Evolutionary conservation across 1,140 invertebrate genomes (phyloP).

Genomic region (Bicyclus anynana): DNA sequence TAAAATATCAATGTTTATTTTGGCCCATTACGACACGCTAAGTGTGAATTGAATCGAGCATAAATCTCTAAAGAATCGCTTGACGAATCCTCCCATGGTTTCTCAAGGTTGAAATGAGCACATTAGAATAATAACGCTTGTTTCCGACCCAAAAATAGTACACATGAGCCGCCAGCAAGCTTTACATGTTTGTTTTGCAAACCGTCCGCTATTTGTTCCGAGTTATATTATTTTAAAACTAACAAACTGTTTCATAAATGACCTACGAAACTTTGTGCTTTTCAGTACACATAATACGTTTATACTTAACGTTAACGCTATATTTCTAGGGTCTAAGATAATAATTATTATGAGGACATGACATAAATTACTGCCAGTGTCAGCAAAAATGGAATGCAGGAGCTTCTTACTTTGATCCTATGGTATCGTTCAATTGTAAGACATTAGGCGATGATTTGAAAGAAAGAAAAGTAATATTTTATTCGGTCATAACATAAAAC

Average conservation of each 20-base stretch:
- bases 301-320: neutral
- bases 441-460: no score
- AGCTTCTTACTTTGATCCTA: no score
- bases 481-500: no score
- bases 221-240: neutral
- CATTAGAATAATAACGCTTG: constrained; percentile 45
- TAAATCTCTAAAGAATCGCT: constrained; percentile 63
- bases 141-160: constrained; percentile 62
- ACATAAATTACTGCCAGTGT: no score
- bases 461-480: no score
- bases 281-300: neutral
- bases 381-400: no score
- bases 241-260: constrained; percentile 34
- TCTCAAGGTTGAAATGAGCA: constrained; percentile 60
- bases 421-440: no score
- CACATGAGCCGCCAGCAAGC: constrained; percentile 27
- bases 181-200: constrained; percentile 25
- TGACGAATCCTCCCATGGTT: constrained; percentile 42
- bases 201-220: constrained; percentile 34
- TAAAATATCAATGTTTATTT: constrained; percentile 74
- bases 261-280: constrained; percentile 10
- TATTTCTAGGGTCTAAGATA: neutral
- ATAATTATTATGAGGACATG: no score
- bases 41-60: constrained; percentile 44
- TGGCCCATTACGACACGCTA: constrained; percentile 67